phyloP scores from a whole-genome alignment of 2,888 invertebrate species.

The Nomada lathburiana region DNA sequence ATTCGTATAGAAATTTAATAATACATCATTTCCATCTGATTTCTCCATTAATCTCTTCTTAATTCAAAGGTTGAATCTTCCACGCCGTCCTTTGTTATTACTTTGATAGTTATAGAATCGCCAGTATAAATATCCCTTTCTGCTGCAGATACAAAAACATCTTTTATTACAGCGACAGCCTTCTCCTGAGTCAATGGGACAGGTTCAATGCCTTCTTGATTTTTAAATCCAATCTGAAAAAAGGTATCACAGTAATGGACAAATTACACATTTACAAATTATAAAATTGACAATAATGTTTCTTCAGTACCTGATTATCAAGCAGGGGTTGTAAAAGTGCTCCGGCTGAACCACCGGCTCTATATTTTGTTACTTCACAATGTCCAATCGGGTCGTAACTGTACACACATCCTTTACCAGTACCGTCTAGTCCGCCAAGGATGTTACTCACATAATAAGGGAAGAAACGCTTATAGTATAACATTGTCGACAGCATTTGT shows the following conservation, averaged over 20 bases:
- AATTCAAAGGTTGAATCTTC: constrained; percentile 87
- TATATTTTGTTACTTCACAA: constrained; percentile 93
- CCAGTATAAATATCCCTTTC: constrained; percentile 99
- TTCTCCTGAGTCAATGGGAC: constrained; percentile 90
- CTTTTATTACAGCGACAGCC: constrained; percentile 94
- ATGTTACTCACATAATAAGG: constrained; percentile 99
- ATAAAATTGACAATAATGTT: background rate
- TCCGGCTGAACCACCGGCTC: constrained; percentile 96
- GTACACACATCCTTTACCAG: constrained; percentile 97
- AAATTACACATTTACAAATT: constrained; percentile 1
- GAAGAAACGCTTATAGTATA: constrained; percentile 99
- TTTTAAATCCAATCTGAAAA: constrained; percentile 92
- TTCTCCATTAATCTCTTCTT: background rate
- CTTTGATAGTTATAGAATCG: constrained; percentile 93
- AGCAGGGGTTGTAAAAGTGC: constrained; percentile 96
- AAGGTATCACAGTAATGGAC: background rate
- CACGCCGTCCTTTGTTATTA: constrained; percentile 95
- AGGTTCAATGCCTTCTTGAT: constrained; percentile 88
- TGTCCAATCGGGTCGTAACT: constrained; percentile 99
- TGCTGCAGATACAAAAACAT: constrained; percentile 98
- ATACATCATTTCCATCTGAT: constrained; percentile 33
- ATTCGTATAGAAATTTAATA: constrained; percentile 56
- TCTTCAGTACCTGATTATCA: constrained; percentile 92
- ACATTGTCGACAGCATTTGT: constrained; percentile 97
- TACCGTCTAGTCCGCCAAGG: constrained; percentile 95